Percentiles rank a stretch among this genome's conserved stretches.
Evolutionary conservation across 2,888 invertebrate species (phyloP).

Genomic region (Spodoptera littoralis): DNA sequence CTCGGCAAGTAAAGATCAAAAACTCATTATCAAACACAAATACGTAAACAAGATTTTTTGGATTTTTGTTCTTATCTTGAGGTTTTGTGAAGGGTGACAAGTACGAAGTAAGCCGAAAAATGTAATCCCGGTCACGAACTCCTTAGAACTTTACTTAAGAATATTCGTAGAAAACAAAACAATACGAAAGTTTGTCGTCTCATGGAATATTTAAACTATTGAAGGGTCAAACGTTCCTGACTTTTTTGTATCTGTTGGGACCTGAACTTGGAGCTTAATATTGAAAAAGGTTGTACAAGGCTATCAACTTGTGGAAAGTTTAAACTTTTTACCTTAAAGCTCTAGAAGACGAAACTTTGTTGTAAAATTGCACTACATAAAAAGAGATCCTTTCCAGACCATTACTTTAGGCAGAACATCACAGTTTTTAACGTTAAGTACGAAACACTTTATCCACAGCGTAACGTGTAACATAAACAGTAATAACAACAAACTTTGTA

Average conservation of each 20-base stretch:
- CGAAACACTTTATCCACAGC: conserved; percentile 43
- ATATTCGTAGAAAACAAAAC: conserved; percentile 63
- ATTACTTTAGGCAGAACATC: conserved; percentile 13
- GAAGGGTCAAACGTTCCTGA: conserved; percentile 49
- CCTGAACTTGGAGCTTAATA: conserved; percentile 39
- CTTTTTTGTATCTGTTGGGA: conserved; percentile 41
- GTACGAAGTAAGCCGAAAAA: conserved; percentile 75
- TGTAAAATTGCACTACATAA: background rate
- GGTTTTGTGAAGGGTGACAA: conserved; percentile 63
- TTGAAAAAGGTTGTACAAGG: conserved; percentile 31
- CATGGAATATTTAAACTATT: conserved; percentile 55
- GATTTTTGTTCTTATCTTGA: conserved; percentile 38
- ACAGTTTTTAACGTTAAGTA: conserved; percentile 36
- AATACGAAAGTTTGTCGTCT: conserved; percentile 57
- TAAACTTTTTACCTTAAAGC: background rate
- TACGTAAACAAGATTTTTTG: conserved; percentile 39
- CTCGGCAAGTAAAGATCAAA: conserved; percentile 23
- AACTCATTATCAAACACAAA: conserved; percentile 40
- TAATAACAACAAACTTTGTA: conserved; percentile 54
- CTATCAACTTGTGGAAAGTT: conserved; percentile 13
- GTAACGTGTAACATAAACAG: conserved; percentile 49
- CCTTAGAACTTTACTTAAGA: conserved; percentile 62
- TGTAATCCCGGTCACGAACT: conserved; percentile 77
- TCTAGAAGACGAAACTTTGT: background rate
- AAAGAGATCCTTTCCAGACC: conserved; percentile 3